Conservation (phyloP, 2,888 invertebrate genomes). For the Orthonevra nobilis region DNA sequence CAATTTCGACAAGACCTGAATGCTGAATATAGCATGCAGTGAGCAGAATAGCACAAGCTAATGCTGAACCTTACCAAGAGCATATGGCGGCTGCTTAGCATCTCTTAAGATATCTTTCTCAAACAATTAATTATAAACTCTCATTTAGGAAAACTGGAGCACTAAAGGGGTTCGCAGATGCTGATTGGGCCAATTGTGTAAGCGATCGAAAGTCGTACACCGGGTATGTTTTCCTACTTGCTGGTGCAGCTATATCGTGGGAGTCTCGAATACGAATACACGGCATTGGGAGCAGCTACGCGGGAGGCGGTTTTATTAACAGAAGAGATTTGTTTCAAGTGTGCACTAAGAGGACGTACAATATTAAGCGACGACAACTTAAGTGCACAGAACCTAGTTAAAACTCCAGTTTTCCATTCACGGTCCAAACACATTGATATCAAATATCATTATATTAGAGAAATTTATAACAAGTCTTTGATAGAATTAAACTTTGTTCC, state of each 20-base stretch:
- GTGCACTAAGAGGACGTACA: not conserved
- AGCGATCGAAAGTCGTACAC: constrained; percentile 51
- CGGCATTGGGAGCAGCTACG: no score
- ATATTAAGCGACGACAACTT: constrained; percentile 37
- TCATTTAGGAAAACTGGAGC: constrained; percentile 31
- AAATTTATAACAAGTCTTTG: no score
- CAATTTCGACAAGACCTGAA: no score
- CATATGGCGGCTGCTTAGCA: constrained; percentile 33
- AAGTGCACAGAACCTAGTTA: constrained; percentile 49
- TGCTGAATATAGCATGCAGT: not conserved
- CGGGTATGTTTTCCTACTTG: constrained; percentile 37
- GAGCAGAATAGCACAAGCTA: not conserved
- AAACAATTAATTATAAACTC: no score
- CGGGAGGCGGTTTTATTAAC: constrained; percentile 45
- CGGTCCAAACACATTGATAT: constrained; percentile 1
- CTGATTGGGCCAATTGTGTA: constrained; percentile 1
- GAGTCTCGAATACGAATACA: constrained; percentile 50
- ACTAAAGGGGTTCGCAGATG: not conserved
- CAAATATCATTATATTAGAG: no score
- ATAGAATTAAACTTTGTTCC: not conserved
- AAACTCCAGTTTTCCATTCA: constrained; percentile 19
- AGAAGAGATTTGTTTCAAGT: constrained; percentile 15
- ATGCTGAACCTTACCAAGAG: not conserved
- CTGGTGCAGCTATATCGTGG: constrained; percentile 35
- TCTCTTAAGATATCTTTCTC: constrained; percentile 42